Evolutionary conservation across 2,888 invertebrate species (phyloP).

Genomic region (Ophion ellenae): DNA sequence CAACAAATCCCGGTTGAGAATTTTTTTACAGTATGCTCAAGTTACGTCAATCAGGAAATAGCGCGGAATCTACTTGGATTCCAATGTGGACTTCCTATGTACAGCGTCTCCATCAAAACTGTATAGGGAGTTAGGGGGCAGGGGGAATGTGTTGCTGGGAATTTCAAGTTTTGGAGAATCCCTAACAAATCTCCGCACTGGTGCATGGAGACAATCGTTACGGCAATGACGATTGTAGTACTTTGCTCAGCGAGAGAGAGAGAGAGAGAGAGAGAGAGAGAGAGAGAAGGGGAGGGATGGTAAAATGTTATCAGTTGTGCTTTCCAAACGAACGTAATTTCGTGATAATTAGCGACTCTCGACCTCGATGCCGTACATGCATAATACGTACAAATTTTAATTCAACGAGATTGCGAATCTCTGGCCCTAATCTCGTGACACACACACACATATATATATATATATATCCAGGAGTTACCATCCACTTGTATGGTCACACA

Average conservation of each 20-base stretch:
- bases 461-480: too few relatives aligned
- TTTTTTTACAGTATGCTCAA: too few relatives aligned
- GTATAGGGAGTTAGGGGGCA: too few relatives aligned
- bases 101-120: too few relatives aligned
- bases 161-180: too few relatives aligned
- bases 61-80: too few relatives aligned
- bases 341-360: constrained; percentile 52
- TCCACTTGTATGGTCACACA: too few relatives aligned
- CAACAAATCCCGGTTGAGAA: too few relatives aligned
- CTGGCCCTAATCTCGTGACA: not conserved
- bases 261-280: constrained; percentile 25
- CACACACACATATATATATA: not conserved
- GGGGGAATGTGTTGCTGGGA: too few relatives aligned
- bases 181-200: too few relatives aligned
- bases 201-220: constrained; percentile 24
- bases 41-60: too few relatives aligned
- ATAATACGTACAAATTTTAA: constrained; percentile 40
- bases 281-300: constrained; percentile 1
- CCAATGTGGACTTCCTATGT: too few relatives aligned
- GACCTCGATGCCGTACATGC: constrained; percentile 19
- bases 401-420: constrained; percentile 43
- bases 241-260: not conserved
- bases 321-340: constrained; percentile 23
- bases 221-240: constrained; percentile 64
- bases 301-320: constrained; percentile 20